phyloP scores from a whole-genome alignment of 2,888 invertebrate genomes.

The Oxyscelio sp. region DNA sequence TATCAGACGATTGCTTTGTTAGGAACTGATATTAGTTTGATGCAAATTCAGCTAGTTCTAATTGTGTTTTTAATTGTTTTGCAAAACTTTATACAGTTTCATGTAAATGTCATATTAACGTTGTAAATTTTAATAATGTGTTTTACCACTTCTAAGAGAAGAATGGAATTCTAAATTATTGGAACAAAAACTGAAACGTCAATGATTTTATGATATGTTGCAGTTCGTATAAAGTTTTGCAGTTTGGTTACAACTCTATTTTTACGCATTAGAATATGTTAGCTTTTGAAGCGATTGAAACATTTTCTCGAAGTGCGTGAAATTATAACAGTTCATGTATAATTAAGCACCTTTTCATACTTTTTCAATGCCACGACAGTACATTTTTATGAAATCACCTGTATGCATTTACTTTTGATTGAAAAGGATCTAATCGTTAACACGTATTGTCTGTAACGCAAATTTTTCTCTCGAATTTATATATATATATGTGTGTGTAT shows the following conservation, averaged over 20 bases:
- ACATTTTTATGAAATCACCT: slow-evolving; percentile 28
- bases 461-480: slow-evolving; percentile 25
- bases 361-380: slow-evolving; percentile 18
- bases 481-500: no score
- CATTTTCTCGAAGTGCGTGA: slow-evolving; percentile 8
- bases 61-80: slow-evolving; percentile 2
- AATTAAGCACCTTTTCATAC: slow-evolving; percentile 31
- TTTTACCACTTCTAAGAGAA: background rate
- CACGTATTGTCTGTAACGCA: slow-evolving; percentile 44
- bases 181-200: no score
- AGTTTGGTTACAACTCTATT: slow-evolving; percentile 7
- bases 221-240: slow-evolving; percentile 40
- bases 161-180: no score
- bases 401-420: slow-evolving; percentile 16
- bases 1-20: slow-evolving; percentile 21
- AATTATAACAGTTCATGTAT: slow-evolving; percentile 28
- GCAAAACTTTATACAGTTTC: slow-evolving; percentile 37
- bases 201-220: background rate
- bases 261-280: background rate
- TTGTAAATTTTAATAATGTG: background rate
- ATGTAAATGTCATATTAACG: background rate
- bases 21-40: slow-evolving; percentile 46
- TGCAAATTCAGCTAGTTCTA: slow-evolving; percentile 26
- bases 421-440: slow-evolving; percentile 32
- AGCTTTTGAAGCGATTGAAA: slow-evolving; percentile 19